Conservation (phyloP, 1,140 invertebrate species). For the Eurosta solidaginis region DNA sequence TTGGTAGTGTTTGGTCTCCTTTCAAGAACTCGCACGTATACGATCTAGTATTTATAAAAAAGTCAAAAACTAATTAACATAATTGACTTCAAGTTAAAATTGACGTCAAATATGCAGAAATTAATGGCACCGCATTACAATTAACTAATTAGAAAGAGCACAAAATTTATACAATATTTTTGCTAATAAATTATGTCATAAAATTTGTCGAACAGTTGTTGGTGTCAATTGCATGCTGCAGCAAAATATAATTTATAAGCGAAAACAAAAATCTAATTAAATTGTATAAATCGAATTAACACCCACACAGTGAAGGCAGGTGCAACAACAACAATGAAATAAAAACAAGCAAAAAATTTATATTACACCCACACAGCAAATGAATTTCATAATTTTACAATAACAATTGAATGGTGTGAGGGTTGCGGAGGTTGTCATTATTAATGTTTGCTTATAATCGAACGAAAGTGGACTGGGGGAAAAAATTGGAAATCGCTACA, state of each 20-base stretch:
- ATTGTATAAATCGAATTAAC: conserved; percentile 27
- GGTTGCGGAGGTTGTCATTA: background rate
- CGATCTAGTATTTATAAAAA: background rate
- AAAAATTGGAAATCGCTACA: background rate
- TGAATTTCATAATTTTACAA: background rate
- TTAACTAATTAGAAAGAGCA: conserved; percentile 13
- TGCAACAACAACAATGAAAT: background rate
- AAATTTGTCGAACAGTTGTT: conserved; percentile 25
- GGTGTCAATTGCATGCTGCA: conserved; percentile 7
- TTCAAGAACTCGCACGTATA: background rate
- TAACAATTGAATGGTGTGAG: background rate
- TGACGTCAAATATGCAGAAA: background rate
- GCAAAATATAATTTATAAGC: conserved; percentile 21
- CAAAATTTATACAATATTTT: background rate
- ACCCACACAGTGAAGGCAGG: background rate
- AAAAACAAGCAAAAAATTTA: background rate
- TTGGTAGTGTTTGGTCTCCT: too few relatives aligned
- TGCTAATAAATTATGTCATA: conserved; percentile 14
- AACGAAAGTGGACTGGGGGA: background rate
- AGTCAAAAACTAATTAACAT: background rate
- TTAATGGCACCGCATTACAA: conserved; percentile 10
- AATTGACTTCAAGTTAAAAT: background rate
- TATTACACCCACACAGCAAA: background rate
- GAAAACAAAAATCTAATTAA: conserved; percentile 26
- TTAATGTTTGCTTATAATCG: background rate